These are phyloP conservation scores for Cygnus atratus DNA, from an alignment of 2,113 vertebrate genomes.

Conservation along the genomic window DNA sequence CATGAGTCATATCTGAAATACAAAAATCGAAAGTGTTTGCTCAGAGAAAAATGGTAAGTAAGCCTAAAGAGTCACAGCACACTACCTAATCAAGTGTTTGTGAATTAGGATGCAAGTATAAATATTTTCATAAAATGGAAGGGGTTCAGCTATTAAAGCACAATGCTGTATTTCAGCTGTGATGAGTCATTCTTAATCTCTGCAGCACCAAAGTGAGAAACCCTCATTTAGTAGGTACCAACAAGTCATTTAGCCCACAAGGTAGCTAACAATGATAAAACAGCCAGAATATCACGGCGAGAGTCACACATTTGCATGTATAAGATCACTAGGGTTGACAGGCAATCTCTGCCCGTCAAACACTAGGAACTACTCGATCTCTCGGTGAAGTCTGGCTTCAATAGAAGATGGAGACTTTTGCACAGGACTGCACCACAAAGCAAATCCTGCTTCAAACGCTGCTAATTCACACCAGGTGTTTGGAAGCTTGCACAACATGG, in stretches of 20 bases:
- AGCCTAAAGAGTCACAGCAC: no score
- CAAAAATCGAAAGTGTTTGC: neutral
- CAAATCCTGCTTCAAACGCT: neutral
- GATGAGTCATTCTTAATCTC: neutral
- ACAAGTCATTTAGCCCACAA: neutral
- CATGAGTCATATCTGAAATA: neutral
- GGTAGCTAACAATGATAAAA: neutral
- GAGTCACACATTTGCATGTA: neutral
- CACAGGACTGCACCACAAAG: conserved; percentile 6
- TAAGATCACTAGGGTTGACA: neutral
- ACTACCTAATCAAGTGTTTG: rapidly evolving
- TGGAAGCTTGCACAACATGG: neutral
- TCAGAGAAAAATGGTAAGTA: neutral
- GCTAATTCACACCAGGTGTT: neutral
- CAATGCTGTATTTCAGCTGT: neutral
- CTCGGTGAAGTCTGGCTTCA: neutral
- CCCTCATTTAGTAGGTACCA: neutral
- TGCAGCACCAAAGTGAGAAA: neutral
- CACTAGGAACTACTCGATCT: neutral
- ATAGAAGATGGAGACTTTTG: neutral
- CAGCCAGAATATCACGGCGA: neutral
- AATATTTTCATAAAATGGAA: neutral
- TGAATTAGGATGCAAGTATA: neutral
- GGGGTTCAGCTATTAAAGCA: neutral
- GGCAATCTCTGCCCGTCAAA: neutral